Evolutionary conservation across 1,140 invertebrate genomes (phyloP).

Genomic region (Reticulitermes speratus): DNA sequence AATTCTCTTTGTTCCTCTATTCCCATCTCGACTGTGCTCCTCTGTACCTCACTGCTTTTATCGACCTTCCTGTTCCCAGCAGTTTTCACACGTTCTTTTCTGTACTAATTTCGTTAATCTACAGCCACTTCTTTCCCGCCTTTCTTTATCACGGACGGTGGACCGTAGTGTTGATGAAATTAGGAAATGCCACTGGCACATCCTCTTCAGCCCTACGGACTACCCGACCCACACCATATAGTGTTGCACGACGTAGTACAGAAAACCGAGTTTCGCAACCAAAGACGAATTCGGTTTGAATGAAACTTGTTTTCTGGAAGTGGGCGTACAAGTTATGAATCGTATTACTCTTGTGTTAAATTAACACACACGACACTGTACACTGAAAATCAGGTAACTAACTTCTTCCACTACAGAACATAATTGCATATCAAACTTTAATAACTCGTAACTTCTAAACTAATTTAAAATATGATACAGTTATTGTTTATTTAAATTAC

Average conservation of each 20-base stretch:
- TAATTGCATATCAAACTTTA: too few species aligned
- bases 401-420: too few species aligned
- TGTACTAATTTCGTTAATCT: slow-evolving; percentile 16
- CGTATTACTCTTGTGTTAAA: too few species aligned
- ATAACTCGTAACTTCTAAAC: too few species aligned
- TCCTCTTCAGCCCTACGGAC: neutral
- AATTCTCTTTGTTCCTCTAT: neutral
- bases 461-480: too few species aligned
- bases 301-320: neutral
- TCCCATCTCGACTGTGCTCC: neutral
- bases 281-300: neutral
- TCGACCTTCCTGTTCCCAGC: neutral
- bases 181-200: neutral
- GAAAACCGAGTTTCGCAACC: neutral
- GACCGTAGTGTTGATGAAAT: slow-evolving; percentile 2
- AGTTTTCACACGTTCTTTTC: neutral
- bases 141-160: neutral
- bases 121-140: neutral
- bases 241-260: neutral
- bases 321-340: too few species aligned
- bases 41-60: neutral
- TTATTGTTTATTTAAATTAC: too few species aligned
- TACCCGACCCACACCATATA: neutral
- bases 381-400: too few species aligned
- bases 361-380: too few species aligned